Conservation (phyloP, 2,113 vertebrate genomes). For the Genyomyrus donnyi region DNA sequence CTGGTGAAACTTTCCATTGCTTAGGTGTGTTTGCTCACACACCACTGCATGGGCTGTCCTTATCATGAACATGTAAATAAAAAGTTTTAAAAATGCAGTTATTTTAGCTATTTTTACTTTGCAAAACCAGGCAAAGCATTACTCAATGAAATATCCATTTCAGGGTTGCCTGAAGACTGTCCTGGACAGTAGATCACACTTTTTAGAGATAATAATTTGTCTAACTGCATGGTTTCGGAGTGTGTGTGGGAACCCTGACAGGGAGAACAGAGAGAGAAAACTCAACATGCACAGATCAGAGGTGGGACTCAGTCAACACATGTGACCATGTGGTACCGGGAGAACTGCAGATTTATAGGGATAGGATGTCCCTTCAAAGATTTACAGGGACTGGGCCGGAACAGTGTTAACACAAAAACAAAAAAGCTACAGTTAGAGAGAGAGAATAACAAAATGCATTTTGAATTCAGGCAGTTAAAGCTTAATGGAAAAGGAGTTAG, state of each 20-base stretch:
- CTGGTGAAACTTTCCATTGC: not conserved
- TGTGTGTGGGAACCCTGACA: not conserved
- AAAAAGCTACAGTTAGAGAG: not conserved
- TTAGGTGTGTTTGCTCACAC: no score
- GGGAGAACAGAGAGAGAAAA: not conserved
- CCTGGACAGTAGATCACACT: not conserved
- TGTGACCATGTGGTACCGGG: not conserved
- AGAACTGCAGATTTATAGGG: not conserved
- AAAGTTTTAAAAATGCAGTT: no score
- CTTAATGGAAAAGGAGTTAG: not conserved
- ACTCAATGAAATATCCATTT: not conserved
- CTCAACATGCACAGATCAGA: not conserved
- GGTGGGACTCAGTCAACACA: not conserved
- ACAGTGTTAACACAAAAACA: not conserved
- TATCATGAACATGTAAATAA: no score
- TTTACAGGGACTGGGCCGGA: not conserved
- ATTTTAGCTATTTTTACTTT: not conserved
- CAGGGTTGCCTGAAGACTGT: not conserved
- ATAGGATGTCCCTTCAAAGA: not conserved
- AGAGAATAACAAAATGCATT: not conserved
- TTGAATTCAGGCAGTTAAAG: not conserved
- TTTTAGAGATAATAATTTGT: not conserved
- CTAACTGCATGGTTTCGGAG: not conserved
- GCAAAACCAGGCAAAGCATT: not conserved
- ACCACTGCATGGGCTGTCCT: no score